Base-by-base conservation (phyloP, 37 sponge, comb jelly and placozoan species). In the Chondrilla cf. caribensis region DNA sequence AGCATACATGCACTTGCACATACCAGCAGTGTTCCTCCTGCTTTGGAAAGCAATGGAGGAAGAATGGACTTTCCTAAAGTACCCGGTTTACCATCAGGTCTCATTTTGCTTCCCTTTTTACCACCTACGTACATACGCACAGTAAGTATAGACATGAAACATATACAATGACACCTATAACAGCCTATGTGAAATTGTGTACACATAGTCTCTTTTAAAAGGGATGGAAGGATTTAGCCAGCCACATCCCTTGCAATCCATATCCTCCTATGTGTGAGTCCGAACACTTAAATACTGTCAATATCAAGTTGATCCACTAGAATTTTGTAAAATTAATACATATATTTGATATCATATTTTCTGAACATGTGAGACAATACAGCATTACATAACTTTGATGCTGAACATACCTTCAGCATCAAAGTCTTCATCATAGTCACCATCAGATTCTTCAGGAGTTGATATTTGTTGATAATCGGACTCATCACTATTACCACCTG, bases 401-500 rank as follows among this genome's bases (percentile, higher is more conserved):
- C n/a, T n/a, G n/a, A n/a, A n/a, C 44, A 15, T 9, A 89, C 90
- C 83, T n/a, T 73, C 54, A 42, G 77, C 81, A 19, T 86, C 90
- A 22, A 70, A 70, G 44, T 78, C 89, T 28, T 60, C 83, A 58
- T 82, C 83, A 47, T 82, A 86, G 70, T 76, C 76, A 21, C 82
- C 90, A 7, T 86, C 90, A 17, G 84, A 64, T 3, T 60, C 75
- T 21, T 70, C 79, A 37, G 75, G 83, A 57, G 81, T 82, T 9
- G 86, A 85, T 11, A 43, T 1, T 62, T 89, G 83, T 54, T 89
- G 66, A 73, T 89, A 89, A 2, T 54, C 67, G 32, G 90, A 89
- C 43, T 82, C 85, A 54, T 90, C 90, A 60, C 84, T 84, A 66
- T 81, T 15, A 42, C 28, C 21, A 24, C 36, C 33, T 21, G 43